phyloP scores from a whole-genome alignment of 2,797 vertebrate genomes.

The Gallinago stenura region DNA sequence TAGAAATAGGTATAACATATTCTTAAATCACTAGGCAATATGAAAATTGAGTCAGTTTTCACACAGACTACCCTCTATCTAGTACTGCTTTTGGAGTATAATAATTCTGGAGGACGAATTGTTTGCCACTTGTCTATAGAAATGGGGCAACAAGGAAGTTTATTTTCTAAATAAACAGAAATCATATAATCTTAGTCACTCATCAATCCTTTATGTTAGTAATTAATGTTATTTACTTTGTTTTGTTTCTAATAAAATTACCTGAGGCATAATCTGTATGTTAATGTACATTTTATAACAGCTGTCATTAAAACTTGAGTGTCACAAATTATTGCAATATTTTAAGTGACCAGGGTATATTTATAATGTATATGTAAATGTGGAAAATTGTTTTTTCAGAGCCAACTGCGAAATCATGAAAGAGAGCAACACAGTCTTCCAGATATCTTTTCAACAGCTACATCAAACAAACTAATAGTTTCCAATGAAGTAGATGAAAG shows the following conservation, averaged over 20 bases:
- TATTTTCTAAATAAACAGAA: background rate
- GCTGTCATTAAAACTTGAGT: background rate
- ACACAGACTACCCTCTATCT: background rate
- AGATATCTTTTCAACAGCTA: conserved; percentile 71
- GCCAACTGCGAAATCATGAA: conserved; percentile 93
- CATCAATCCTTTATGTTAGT: background rate
- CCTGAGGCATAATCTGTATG: background rate
- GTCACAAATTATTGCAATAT: background rate
- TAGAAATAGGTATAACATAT: background rate
- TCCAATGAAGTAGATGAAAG: conserved; percentile 73
- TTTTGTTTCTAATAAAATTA: background rate
- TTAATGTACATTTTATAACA: background rate
- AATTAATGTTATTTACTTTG: background rate
- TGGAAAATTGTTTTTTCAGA: conserved; percentile 78
- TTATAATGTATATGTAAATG: background rate
- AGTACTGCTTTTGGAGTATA: background rate
- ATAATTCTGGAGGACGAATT: background rate
- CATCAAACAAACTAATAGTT: conserved; percentile 71
- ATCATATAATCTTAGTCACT: background rate
- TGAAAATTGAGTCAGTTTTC: background rate
- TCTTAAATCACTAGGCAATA: background rate
- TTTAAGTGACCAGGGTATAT: background rate
- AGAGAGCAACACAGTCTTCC: conserved; percentile 87
- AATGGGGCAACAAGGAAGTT: background rate
- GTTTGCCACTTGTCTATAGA: background rate